phyloP scores from a whole-genome alignment of 2,888 invertebrate species.

The Allygus modestus region DNA sequence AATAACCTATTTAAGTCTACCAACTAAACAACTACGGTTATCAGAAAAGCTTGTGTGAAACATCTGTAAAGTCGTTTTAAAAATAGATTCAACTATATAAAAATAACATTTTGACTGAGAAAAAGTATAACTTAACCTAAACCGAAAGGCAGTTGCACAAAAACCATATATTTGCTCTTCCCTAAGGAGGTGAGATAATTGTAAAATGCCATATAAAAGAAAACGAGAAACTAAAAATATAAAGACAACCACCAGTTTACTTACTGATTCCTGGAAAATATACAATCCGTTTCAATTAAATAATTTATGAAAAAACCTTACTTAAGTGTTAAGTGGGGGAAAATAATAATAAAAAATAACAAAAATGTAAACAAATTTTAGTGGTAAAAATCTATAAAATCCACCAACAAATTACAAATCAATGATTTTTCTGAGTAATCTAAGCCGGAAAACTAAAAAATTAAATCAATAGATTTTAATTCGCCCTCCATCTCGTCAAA shows the following conservation, averaged over 20 bases:
- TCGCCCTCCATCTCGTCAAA: neutral
- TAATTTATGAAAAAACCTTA: neutral
- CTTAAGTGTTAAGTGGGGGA: neutral
- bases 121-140: constrained; percentile 6
- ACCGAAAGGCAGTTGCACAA: neutral
- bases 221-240: neutral
- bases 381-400: too few relatives aligned
- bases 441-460: neutral
- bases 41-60: neutral
- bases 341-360: too few relatives aligned
- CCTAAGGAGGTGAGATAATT: neutral
- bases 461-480: neutral
- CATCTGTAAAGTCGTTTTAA: neutral
- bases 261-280: neutral
- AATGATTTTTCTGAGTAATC: too few relatives aligned
- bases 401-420: too few relatives aligned
- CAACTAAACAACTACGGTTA: neutral
- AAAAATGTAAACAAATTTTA: too few relatives aligned
- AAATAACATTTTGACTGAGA: neutral
- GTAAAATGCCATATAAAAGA: neutral
- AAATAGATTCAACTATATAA: neutral
- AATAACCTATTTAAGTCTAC: constrained; percentile 32
- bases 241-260: neutral
- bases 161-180: neutral
- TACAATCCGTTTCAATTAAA: neutral